These are phyloP conservation scores for Melanostigma gelatinosum DNA, from an alignment of 2,113 vertebrate genomes.

Conservation along the genomic window DNA sequence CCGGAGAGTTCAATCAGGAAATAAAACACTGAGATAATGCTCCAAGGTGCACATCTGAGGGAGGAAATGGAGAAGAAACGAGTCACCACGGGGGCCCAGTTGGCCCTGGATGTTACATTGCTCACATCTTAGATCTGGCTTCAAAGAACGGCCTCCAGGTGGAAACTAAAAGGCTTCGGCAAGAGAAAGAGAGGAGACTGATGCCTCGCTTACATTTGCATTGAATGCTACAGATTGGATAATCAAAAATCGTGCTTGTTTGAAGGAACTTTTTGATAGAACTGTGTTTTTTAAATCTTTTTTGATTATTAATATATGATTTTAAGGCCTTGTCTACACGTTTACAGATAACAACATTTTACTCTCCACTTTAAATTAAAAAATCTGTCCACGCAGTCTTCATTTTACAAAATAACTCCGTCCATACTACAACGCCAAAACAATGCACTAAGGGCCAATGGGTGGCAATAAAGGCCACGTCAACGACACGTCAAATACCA, in stretches of 20 bases:
- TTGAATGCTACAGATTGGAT: background rate
- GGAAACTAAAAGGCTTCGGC: conserved; percentile 1
- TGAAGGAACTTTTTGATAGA: background rate
- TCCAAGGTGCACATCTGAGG: conserved; percentile 2
- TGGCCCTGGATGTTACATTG: conserved; percentile 9
- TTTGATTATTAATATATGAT: background rate
- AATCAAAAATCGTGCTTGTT: background rate
- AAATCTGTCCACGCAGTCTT: too few relatives aligned
- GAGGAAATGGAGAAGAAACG: conserved; percentile 11
- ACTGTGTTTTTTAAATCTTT: background rate
- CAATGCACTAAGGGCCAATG: too few relatives aligned
- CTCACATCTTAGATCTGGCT: conserved; percentile 17
- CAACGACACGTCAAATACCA: too few relatives aligned
- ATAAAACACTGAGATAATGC: background rate
- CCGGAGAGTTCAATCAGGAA: conserved; percentile 3
- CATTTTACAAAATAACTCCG: too few relatives aligned
- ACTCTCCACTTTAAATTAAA: too few relatives aligned
- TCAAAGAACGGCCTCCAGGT: conserved; percentile 17
- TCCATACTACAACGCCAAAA: too few relatives aligned
- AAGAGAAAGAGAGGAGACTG: background rate
- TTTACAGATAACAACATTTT: background rate
- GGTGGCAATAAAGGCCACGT: too few relatives aligned
- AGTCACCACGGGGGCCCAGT: background rate
- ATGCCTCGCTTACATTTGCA: background rate
- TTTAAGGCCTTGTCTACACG: background rate